Conservation (phyloP, 2,888 invertebrate species). For the Biston stratarius region DNA sequence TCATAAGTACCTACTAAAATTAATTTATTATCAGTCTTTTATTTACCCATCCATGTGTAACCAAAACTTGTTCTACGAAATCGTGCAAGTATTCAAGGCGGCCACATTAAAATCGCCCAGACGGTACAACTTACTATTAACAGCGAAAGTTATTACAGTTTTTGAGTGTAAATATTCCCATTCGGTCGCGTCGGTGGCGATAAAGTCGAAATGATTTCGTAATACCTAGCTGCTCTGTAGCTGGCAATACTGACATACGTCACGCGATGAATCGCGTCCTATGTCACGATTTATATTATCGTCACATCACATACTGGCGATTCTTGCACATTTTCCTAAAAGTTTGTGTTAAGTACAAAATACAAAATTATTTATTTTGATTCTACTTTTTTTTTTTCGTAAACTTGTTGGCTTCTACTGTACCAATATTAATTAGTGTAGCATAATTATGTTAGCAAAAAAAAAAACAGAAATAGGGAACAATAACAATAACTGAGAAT, state of each 20-base stretch:
- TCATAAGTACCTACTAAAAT: not conserved
- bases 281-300: conserved; percentile 58
- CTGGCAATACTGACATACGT: conserved; percentile 54
- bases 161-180: conserved; percentile 46
- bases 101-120: conserved; percentile 21
- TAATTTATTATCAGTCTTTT: not conserved
- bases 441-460: too few relatives aligned
- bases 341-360: not conserved
- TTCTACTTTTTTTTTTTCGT: not conserved
- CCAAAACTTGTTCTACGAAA: not conserved
- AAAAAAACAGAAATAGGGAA: too few relatives aligned
- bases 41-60: not conserved
- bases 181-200: conserved; percentile 45
- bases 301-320: conserved; percentile 28
- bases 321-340: conserved; percentile 2
- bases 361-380: not conserved
- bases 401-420: too few relatives aligned
- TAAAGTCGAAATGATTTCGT: conserved; percentile 55
- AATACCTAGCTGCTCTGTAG: conserved; percentile 48
- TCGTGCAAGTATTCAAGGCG: conserved; percentile 22
- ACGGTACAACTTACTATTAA: conserved; percentile 36
- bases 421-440: too few relatives aligned
- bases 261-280: conserved; percentile 62
- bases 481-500: too few relatives aligned
- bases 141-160: conserved; percentile 40